Base-by-base conservation (phyloP, 2,797 vertebrate genomes). In the Tympanoctomys barrerae region DNA sequence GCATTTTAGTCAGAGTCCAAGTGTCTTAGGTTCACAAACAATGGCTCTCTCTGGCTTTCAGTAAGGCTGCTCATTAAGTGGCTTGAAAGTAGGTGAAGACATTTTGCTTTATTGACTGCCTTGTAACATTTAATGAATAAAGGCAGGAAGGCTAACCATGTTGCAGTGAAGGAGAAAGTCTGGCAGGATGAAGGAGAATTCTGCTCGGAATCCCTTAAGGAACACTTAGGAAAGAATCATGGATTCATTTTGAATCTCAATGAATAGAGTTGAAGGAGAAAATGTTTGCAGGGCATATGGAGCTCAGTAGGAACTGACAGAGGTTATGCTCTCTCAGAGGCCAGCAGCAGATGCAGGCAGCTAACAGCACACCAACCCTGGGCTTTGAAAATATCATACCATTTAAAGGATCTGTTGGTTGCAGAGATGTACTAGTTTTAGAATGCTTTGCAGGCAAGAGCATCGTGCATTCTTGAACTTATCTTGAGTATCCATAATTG, bases 361-460 rank as follows among this genome's bases (percentile, higher is more conserved):
- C 42, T 75, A 85, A 86, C 54, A 81, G 14, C 18, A 28, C 80
- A n/a, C 18, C 46, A 21, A 71, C 33, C 39, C 36, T 18, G 21
- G 81, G 28, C 54, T 90, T 84, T 71, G 70, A 80, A 94, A 94
- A 83, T 18, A 62, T 26, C 95, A 75, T 21, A 68, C 13, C 78
- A 49, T n/a, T 52, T 73, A 57, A 97, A 91, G 82, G 52, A 59
- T 85, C 33, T 89, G 28, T 82, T 82, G 71, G 52, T 59, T 87
- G 22, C 66, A 77, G 62, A 92, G 87, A n/a, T 18, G 4, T 14
- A 49, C 39, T 86, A 52, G 26, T 85, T n/a, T 94, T 78, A 91
- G 14, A 33, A 42, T 49, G 22, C 66, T 85, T 73, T 52, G 68
- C 31, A 90, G n/a, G 42, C 94, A 90, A 92, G 57, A 66, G n/a